A percentile compares a stretch with the other conserved stretches of the same genome.
Evolutionary conservation across 2,888 invertebrate species (phyloP).

Genomic region (Pristionchus entomophagus): DNA sequence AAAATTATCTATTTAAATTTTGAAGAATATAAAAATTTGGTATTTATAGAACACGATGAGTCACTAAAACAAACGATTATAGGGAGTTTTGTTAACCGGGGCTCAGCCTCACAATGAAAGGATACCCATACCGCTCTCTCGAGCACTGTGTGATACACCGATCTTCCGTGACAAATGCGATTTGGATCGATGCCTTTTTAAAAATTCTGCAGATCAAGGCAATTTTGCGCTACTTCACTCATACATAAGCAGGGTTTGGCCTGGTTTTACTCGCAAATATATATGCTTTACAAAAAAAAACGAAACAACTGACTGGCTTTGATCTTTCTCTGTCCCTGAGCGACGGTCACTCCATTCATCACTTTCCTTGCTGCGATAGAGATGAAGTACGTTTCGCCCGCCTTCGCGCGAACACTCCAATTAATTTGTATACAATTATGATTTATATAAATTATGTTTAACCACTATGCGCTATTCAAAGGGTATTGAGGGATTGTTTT

Average conservation of each 20-base stretch:
- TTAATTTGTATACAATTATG: background rate
- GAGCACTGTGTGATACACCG: too few species aligned
- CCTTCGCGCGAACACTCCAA: background rate
- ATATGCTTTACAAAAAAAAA: too few species aligned
- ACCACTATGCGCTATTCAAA: too few species aligned
- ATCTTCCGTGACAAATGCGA: too few species aligned
- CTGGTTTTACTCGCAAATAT: too few species aligned
- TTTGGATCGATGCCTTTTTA: too few species aligned
- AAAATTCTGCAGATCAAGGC: too few species aligned
- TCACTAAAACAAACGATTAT: background rate
- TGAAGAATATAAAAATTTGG: background rate
- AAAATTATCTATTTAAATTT: background rate
- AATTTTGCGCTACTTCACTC: too few species aligned
- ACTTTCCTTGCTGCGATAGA: background rate
- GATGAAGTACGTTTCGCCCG: constrained; percentile 12
- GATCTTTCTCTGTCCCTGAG: background rate
- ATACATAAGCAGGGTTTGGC: too few species aligned
- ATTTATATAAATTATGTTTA: background rate
- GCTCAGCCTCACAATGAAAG: too few species aligned
- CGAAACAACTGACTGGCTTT: constrained; percentile 3
- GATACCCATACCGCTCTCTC: too few species aligned
- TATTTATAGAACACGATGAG: background rate
- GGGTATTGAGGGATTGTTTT: too few species aligned
- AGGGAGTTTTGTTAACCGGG: background rate
- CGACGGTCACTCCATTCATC: background rate